phyloP scores from a whole-genome alignment of 2,888 invertebrate genomes.

The Drosophila nr. perissopoda region DNA sequence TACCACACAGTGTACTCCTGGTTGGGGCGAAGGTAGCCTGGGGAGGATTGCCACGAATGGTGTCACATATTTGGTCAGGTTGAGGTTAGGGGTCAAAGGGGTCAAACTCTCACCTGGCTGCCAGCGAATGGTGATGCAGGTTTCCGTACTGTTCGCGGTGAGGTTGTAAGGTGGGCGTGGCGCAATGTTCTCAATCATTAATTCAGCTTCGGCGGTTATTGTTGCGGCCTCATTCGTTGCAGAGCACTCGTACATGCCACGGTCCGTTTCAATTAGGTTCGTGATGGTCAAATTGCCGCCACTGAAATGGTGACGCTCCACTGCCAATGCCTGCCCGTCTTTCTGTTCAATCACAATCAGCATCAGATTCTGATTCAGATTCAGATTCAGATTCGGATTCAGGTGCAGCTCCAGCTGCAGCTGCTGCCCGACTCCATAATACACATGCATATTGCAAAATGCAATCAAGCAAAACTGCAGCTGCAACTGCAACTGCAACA shows the following conservation, averaged over 20 bases:
- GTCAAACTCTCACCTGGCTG: constrained; percentile 87
- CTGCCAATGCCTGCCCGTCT: constrained; percentile 90
- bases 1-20: constrained; percentile 95
- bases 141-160: constrained; percentile 89
- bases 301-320: constrained; percentile 88
- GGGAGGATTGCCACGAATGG: background rate
- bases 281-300: constrained; percentile 94
- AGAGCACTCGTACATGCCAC: constrained; percentile 93
- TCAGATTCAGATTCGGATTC: constrained; percentile 13
- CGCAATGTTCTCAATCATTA: constrained; percentile 93
- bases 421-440: constrained; percentile 3
- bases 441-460: constrained; percentile 67
- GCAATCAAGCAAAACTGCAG: constrained; percentile 66
- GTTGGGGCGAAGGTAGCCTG: constrained; percentile 90
- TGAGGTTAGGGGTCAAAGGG: background rate
- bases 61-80: background rate
- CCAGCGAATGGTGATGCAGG: constrained; percentile 93
- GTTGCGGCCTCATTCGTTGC: constrained; percentile 95
- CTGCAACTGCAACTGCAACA: constrained; percentile 7
- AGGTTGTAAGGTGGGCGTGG: constrained; percentile 96
- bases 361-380: constrained; percentile 2
- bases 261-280: constrained; percentile 92
- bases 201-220: constrained; percentile 91
- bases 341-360: constrained; percentile 86
- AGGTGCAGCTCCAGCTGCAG: constrained; percentile 1